A percentile compares a stretch with the other conserved stretches of the same genome.
Conservation (phyloP, 2,113 vertebrate genomes). For the Daubentonia madagascariensis region DNA sequence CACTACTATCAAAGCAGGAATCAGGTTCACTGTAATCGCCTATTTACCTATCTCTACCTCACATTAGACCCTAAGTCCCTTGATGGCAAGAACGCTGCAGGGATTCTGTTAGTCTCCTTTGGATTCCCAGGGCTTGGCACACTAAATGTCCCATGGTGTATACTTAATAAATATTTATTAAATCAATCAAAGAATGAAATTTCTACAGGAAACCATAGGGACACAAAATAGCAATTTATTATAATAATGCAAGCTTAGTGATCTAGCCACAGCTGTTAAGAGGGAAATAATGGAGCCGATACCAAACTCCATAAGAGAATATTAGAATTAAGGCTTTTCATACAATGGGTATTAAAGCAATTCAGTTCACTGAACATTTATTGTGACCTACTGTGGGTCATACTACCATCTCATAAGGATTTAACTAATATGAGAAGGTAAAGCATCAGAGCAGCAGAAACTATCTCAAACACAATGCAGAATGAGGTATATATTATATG, state of each 20-base stretch:
- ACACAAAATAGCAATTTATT: constrained; percentile 14
- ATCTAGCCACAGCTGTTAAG: background rate
- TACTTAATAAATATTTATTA: constrained; percentile 33
- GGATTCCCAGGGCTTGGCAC: background rate
- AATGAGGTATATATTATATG: background rate
- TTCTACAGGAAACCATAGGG: constrained; percentile 27
- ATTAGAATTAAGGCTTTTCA: background rate
- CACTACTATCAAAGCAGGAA: background rate
- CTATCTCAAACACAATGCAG: background rate
- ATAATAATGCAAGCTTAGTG: background rate
- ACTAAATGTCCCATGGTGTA: background rate
- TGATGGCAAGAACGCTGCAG: background rate
- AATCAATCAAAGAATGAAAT: constrained; percentile 35
- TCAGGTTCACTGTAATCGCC: background rate
- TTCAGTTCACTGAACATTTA: constrained; percentile 21
- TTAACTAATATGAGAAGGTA: background rate
- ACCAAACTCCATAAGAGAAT: background rate
- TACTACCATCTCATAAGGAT: background rate
- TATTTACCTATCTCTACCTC: background rate
- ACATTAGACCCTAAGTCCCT: background rate
- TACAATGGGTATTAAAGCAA: constrained; percentile 28
- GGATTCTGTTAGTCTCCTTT: background rate
- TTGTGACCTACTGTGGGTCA: background rate
- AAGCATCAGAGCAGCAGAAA: background rate
- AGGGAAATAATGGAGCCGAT: constrained; percentile 31